These are phyloP conservation scores for Pogonomyrmex barbatus DNA, from an alignment of 1,140 invertebrate genomes.

Conservation along the genomic window DNA sequence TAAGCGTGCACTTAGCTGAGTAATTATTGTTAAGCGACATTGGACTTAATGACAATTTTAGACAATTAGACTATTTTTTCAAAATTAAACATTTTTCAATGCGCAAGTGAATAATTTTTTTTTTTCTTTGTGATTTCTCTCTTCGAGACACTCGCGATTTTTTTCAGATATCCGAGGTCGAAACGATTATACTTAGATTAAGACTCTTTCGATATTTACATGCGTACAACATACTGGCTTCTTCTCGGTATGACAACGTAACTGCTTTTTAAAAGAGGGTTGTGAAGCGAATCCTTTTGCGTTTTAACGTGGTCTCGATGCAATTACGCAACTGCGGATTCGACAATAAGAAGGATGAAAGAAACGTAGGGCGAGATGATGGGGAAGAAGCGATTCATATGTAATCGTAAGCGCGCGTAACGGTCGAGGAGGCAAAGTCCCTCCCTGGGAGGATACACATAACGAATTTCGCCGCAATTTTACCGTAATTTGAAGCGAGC, in stretches of 20 bases:
- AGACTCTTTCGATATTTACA: conserved; percentile 1
- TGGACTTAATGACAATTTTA: neutral
- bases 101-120: neutral
- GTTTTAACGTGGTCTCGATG: conserved; percentile 4
- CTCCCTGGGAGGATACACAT: conserved; percentile 19
- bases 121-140: neutral
- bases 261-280: conserved; percentile 56
- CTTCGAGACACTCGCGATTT: neutral
- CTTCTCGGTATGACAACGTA: conserved; percentile 24
- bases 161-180: neutral
- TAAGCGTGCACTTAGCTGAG: neutral
- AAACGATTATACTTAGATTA: conserved; percentile 23
- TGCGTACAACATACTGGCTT: neutral
- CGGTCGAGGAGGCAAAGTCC: conserved; percentile 34
- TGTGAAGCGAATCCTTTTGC: conserved; percentile 1
- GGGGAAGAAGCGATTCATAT: conserved; percentile 26
- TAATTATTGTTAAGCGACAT: neutral
- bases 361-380: conserved; percentile 1
- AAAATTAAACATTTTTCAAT: neutral
- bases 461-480: conserved; percentile 64
- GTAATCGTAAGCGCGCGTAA: conserved; percentile 47
- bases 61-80: neutral
- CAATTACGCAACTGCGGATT: conserved; percentile 52
- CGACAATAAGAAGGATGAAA: conserved; percentile 43
- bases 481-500: conserved; percentile 50